Base-by-base conservation (phyloP, 2,888 invertebrate species). In the Nomada lathburiana region DNA sequence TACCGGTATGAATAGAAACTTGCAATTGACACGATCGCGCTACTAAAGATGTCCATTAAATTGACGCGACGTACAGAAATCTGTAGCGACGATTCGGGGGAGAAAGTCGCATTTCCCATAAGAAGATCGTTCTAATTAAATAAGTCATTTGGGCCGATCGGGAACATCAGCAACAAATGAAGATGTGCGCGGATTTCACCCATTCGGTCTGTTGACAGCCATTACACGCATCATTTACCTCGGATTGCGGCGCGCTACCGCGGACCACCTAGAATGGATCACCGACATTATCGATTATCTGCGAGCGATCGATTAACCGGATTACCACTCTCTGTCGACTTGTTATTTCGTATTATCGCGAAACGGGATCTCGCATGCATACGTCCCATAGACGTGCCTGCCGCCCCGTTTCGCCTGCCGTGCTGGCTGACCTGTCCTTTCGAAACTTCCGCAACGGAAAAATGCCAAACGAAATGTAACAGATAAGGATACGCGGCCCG, bases 241-340 rank as follows among this genome's bases (percentile, higher is more conserved):
- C 85, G 74, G 87, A 91, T 92, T 84, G 87, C 89, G 59, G 57
- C 68, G 76, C 70, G 82, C 86, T 80, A 84, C 85, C 87, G 85
- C 91, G 91, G 91, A 89, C 90, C 91, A 91, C 90, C 90, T 90
- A 89, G 90, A 92, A 92, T 91, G 90, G 90, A 93, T 93, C 89
- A 92, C 91, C 90, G 92, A 92, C 92, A 91, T 92, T 93, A 93
- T 92, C 93, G 92, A 93, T 93, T 93, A 93, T 92, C 93, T 91
- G 89, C 86, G 83, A 80, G 85, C 92, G 92, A 93, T 93, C 92
- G 93, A 93, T 93, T 93, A 93, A 92, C 92, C 89, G 91, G 93
- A 93, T 93, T 92, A 92, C 90, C 90, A 80, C 82, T 89, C 86
- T 81, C 85, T 79, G 83, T 87, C 86, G 89, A 88, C 90, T 91